Percentiles rank a stretch among this genome's conserved stretches.
phyloP scores from a whole-genome alignment of 1,140 invertebrate species.

The Apis cerana region DNA sequence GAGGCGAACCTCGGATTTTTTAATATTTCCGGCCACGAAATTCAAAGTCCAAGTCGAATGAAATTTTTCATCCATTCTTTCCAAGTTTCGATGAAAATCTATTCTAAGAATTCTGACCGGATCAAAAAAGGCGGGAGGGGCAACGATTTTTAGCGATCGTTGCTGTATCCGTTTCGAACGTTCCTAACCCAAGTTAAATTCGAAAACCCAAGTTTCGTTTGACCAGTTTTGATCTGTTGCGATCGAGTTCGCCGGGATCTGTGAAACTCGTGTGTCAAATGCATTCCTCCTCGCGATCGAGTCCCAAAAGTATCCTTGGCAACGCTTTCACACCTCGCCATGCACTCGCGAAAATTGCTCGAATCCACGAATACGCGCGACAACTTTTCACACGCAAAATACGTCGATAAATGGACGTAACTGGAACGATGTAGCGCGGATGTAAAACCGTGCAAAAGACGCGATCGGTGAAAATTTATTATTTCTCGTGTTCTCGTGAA shows the following conservation, averaged over 20 bases:
- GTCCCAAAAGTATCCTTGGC: slow-evolving; percentile 30
- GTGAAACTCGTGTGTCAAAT: slow-evolving; percentile 55
- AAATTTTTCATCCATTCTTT: neutral
- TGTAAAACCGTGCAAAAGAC: neutral
- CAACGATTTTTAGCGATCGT: neutral
- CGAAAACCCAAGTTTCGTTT: slow-evolving; percentile 41
- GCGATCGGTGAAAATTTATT: neutral
- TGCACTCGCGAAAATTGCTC: neutral
- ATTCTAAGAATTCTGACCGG: too few species aligned
- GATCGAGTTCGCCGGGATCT: slow-evolving; percentile 35
- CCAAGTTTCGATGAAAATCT: too few species aligned
- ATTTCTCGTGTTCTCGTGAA: neutral
- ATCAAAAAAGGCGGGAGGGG: too few species aligned
- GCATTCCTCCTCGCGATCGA: slow-evolving; percentile 49
- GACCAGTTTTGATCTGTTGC: slow-evolving; percentile 50
- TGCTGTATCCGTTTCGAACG: slow-evolving; percentile 17
- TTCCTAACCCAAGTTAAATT: slow-evolving; percentile 53
- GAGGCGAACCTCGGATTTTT: neutral
- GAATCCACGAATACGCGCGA: slow-evolving; percentile 4
- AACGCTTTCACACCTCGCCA: neutral
- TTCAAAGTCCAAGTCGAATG: neutral
- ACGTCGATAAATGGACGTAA: neutral
- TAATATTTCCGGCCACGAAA: neutral
- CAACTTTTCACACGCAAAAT: neutral
- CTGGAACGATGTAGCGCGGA: neutral